Conservation (phyloP, 2,888 invertebrate species). For the Graphium colonna region DNA sequence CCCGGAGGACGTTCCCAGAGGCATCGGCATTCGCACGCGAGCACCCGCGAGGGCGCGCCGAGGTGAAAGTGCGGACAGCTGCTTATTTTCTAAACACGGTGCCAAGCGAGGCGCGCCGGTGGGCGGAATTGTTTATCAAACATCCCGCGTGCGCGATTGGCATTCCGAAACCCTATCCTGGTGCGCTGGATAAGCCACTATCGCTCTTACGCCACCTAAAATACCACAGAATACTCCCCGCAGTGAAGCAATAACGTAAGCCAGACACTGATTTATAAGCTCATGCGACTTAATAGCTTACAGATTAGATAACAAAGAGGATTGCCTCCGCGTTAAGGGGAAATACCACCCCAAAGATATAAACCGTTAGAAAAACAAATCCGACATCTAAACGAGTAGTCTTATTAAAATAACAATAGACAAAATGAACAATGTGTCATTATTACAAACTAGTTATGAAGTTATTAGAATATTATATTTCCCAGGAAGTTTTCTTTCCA, state of each 20-base stretch:
- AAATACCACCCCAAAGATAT: conserved; percentile 2
- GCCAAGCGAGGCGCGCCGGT: conserved; percentile 39
- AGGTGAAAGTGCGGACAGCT: conserved; percentile 69
- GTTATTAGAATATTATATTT: neutral
- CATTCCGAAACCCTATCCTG: conserved; percentile 28
- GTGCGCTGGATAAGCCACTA: conserved; percentile 22
- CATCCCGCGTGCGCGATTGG: conserved; percentile 30
- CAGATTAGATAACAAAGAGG: conserved; percentile 43
- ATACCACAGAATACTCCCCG: conserved; percentile 17
- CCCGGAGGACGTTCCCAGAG: conserved; percentile 41
- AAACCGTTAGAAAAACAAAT: conserved; percentile 13
- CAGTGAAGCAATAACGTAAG: conserved; percentile 30
- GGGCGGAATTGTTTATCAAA: conserved; percentile 47
- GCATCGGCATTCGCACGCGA: conserved; percentile 45
- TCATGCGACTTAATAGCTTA: conserved; percentile 32
- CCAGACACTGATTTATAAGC: conserved; percentile 37
- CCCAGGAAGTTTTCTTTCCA: neutral
- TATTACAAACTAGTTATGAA: neutral
- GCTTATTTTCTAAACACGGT: conserved; percentile 39
- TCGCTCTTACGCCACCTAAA: conserved; percentile 25
- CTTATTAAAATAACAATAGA: neutral
- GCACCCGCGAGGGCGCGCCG: no score
- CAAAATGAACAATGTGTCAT: neutral
- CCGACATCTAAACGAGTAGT: neutral
- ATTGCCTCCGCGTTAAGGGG: conserved; percentile 24